Evolutionary conservation across 2,888 invertebrate species (phyloP).

Genomic region (Fabriciana adippe): DNA sequence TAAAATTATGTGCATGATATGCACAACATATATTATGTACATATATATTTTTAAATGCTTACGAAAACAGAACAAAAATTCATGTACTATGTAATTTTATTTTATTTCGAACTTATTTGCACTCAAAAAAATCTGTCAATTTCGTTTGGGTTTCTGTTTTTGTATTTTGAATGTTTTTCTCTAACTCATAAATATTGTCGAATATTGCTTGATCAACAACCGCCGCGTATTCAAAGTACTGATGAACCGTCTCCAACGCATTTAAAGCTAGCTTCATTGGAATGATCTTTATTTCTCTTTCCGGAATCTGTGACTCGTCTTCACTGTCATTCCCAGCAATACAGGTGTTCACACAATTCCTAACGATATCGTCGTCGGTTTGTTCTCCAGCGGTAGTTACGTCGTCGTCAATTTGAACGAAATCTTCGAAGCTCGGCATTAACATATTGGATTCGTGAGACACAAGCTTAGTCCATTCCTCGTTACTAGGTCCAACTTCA

Average conservation of each 20-base stretch:
- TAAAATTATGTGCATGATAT: no score
- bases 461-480: slow-evolving; percentile 41
- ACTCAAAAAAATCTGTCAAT: slow-evolving; percentile 39
- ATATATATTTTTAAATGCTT: no score
- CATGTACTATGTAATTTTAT: slow-evolving; percentile 37
- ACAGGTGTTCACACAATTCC: slow-evolving; percentile 35
- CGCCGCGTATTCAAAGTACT: slow-evolving; percentile 21
- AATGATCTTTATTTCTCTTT: slow-evolving; percentile 41
- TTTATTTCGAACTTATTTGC: slow-evolving; percentile 19
- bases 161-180: slow-evolving; percentile 38
- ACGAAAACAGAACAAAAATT: slow-evolving; percentile 17
- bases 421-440: slow-evolving; percentile 36
- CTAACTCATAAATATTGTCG: slow-evolving; percentile 32
- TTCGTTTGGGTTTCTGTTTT: slow-evolving; percentile 42
- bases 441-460: slow-evolving; percentile 35
- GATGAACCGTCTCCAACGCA: slow-evolving; percentile 20
- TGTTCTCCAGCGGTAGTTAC: slow-evolving; percentile 25
- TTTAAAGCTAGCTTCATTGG: slow-evolving; percentile 41
- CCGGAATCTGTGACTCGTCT: slow-evolving; percentile 43
- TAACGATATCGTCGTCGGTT: slow-evolving; percentile 43
- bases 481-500: slow-evolving; percentile 35
- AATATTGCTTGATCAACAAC: slow-evolving; percentile 41
- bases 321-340: slow-evolving; percentile 41
- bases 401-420: slow-evolving; percentile 39
- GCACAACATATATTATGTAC: no score